phyloP scores from a whole-genome alignment of 2,888 invertebrate species.

The Dasysyrphus tricinctus region DNA sequence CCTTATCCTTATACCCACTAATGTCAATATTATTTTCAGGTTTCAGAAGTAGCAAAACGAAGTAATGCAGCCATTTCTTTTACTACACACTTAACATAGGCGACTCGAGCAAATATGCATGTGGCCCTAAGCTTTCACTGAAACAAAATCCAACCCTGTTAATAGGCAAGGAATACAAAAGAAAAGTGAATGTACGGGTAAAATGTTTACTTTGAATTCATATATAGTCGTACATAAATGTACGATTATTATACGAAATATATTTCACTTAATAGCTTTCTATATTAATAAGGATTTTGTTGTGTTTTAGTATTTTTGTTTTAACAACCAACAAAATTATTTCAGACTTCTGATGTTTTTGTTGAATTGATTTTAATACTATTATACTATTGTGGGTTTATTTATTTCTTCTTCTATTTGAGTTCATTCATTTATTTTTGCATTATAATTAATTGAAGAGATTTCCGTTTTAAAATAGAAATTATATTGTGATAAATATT shows the following conservation, averaged over 20 bases:
- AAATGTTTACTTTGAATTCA: constrained; percentile 1
- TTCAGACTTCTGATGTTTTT: background rate
- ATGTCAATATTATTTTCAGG: no score
- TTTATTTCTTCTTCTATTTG: background rate
- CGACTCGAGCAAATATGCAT: no score
- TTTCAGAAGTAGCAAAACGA: no score
- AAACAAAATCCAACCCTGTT: background rate
- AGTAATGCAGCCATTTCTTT: no score
- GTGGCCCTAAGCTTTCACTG: background rate
- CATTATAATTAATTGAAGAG: no score
- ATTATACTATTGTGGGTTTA: background rate
- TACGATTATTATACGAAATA: background rate
- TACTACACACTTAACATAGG: no score
- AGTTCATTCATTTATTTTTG: background rate
- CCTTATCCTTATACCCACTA: no score
- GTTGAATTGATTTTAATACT: constrained; percentile 3
- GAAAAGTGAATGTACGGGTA: background rate
- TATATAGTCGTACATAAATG: background rate
- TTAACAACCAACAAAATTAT: background rate
- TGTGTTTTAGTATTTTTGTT: background rate
- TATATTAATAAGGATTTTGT: background rate
- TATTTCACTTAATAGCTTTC: background rate
- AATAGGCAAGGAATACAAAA: background rate
- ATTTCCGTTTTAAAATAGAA: no score
- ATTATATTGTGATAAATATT: no score